Percentiles rank a stretch among this genome's conserved stretches.
phyloP scores from a whole-genome alignment of 2,888 invertebrate genomes.

The Hypolimnas misippus region DNA sequence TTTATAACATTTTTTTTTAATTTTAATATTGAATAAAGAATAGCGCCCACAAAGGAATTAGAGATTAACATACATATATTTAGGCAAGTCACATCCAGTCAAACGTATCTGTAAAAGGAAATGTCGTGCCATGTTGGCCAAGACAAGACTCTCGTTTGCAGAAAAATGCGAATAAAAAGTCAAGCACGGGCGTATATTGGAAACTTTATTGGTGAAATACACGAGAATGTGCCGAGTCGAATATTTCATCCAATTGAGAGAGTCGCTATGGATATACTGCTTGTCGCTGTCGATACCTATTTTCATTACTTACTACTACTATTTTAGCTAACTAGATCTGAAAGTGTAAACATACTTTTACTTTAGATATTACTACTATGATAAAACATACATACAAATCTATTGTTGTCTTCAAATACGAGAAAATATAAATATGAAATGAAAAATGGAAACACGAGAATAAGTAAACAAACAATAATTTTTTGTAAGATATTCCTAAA shows the following conservation, averaged over 20 bases:
- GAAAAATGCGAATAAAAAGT: conserved; percentile 49
- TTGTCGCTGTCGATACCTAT: conserved; percentile 5
- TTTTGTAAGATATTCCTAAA: background rate
- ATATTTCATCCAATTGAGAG: conserved; percentile 24
- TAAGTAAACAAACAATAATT: too few relatives aligned
- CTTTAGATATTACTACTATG: too few relatives aligned
- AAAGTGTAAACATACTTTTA: background rate
- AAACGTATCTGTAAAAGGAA: conserved; percentile 54
- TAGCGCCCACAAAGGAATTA: conserved; percentile 13
- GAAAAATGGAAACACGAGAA: too few relatives aligned
- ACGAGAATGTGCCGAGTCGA: conserved; percentile 24
- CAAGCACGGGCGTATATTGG: conserved; percentile 32
- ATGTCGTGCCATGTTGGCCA: conserved; percentile 42
- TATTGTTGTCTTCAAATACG: too few relatives aligned
- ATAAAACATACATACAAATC: too few relatives aligned
- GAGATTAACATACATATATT: conserved; percentile 56
- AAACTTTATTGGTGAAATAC: conserved; percentile 36
- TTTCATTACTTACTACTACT: conserved; percentile 8
- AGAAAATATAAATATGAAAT: too few relatives aligned
- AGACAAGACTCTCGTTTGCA: conserved; percentile 36
- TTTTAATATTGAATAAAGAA: conserved; percentile 19
- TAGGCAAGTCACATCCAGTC: conserved; percentile 51
- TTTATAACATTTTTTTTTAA: background rate
- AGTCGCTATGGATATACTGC: conserved; percentile 20
- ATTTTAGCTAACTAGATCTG: background rate